Percentiles rank a stretch among this genome's conserved stretches.
These are phyloP conservation scores for Nemopilema nomurai DNA, from an alignment of 30 jellyfish, hydroid and myxozoan species.

Conservation along the genomic window DNA sequence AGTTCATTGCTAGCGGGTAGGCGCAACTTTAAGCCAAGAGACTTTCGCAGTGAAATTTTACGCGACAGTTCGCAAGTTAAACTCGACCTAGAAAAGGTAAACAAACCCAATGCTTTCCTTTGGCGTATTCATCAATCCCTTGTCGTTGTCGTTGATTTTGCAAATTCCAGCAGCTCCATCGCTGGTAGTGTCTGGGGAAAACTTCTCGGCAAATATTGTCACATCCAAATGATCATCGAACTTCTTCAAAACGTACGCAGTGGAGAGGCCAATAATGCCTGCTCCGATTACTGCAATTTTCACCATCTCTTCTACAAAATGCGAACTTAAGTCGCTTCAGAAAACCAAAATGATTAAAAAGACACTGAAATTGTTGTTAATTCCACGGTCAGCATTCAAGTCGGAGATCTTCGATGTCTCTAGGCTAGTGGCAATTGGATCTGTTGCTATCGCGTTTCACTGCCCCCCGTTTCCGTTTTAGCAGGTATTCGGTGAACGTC, in stretches of 20 bases:
- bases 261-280: slow-evolving; percentile 68
- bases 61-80: no score
- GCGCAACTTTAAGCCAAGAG: no score
- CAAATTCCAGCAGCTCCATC: slow-evolving; percentile 94
- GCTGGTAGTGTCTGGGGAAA: slow-evolving; percentile 77
- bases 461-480: no score
- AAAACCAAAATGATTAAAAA: neutral
- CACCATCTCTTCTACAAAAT: no score
- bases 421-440: neutral
- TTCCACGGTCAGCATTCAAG: no score
- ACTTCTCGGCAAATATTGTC: slow-evolving; percentile 61
- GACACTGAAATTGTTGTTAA: no score
- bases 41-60: no score
- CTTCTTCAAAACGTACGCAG: slow-evolving; percentile 62
- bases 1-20: no score
- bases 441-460: no score
- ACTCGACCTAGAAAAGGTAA: no score
- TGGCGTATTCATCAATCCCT: slow-evolving; percentile 26
- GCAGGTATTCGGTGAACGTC: no score
- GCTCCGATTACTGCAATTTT: slow-evolving; percentile 82
- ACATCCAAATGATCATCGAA: slow-evolving; percentile 51
- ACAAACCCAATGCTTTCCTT: neutral
- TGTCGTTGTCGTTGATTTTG: neutral
- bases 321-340: neutral
- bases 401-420: no score